phyloP scores from a whole-genome alignment of 2,888 invertebrate species.

The Gasteruption jaculator region DNA sequence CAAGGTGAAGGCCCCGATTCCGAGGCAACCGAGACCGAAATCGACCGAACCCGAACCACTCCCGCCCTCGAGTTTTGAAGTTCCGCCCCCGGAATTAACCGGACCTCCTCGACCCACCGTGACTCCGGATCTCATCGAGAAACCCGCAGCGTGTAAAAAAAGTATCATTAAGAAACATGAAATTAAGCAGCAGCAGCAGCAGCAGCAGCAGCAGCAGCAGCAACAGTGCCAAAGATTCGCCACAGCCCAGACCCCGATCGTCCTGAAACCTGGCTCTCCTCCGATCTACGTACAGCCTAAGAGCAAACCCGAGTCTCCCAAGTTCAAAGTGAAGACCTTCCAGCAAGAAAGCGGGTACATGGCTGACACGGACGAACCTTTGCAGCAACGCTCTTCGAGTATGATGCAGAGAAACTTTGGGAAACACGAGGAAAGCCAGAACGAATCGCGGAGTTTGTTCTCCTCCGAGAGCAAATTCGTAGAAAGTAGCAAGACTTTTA shows the following conservation, averaged over 20 bases:
- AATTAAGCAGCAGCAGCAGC: slow-evolving; percentile 30
- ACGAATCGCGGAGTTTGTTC: no score
- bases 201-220: slow-evolving; percentile 21
- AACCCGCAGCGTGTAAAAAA: slow-evolving; percentile 8
- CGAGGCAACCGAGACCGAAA: slow-evolving; percentile 51
- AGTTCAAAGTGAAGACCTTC: slow-evolving; percentile 53
- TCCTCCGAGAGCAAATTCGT: no score
- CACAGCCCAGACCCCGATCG: slow-evolving; percentile 27
- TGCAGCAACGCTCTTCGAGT: slow-evolving; percentile 35
- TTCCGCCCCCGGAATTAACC: slow-evolving; percentile 44
- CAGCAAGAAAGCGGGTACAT: slow-evolving; percentile 62
- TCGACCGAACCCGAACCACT: slow-evolving; percentile 57
- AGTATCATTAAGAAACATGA: slow-evolving; percentile 35
- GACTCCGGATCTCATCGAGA: slow-evolving; percentile 32
- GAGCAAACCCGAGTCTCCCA: slow-evolving; percentile 54
- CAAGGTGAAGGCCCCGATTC: slow-evolving; percentile 55
- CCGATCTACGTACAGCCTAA: slow-evolving; percentile 44
- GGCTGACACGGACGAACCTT: slow-evolving; percentile 68
- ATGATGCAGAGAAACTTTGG: slow-evolving; percentile 32
- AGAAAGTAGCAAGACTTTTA: slow-evolving; percentile 29
- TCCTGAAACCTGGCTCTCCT: slow-evolving; percentile 45
- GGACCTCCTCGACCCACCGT: slow-evolving; percentile 36
- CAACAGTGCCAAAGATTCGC: slow-evolving; percentile 24
- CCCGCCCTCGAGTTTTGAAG: slow-evolving; percentile 57
- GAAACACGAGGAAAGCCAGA: slow-evolving; percentile 40